phyloP scores from a whole-genome alignment of 2,113 vertebrate genomes.

The Dolichallabes microphthalmus region DNA sequence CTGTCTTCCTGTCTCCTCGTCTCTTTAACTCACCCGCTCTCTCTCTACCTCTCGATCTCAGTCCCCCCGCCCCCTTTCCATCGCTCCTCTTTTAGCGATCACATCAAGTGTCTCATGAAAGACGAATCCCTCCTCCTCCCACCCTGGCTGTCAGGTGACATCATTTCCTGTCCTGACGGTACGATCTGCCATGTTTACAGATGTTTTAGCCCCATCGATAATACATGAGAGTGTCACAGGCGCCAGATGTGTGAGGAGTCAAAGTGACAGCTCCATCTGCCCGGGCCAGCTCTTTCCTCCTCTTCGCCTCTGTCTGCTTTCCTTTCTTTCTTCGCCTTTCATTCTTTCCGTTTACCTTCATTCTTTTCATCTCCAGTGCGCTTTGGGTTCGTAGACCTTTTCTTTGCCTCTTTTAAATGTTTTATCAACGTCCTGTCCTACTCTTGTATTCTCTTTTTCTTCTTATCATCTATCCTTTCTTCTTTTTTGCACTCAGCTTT shows the following conservation, averaged over 20 bases:
- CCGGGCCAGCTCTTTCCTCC: background rate
- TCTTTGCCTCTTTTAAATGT: background rate
- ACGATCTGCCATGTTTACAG: conserved; percentile 34
- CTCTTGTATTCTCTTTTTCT: background rate
- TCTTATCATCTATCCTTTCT: background rate
- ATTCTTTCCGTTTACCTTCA: background rate
- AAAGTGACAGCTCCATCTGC: conserved; percentile 35
- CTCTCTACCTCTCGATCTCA: background rate
- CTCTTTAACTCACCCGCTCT: background rate
- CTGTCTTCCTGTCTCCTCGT: background rate
- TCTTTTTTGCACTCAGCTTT: background rate
- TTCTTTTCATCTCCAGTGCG: background rate
- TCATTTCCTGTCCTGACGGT: conserved; percentile 32
- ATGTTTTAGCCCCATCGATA: conserved; percentile 39
- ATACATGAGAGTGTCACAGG: conserved; percentile 29
- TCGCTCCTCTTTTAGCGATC: background rate
- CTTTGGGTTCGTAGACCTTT: background rate
- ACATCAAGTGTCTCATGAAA: conserved; percentile 14
- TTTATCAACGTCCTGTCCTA: background rate
- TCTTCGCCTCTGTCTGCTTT: background rate
- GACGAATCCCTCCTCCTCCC: conserved; percentile 20
- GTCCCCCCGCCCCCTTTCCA: background rate
- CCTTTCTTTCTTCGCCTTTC: background rate
- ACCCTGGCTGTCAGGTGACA: conserved; percentile 24
- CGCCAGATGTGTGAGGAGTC: conserved; percentile 31